phyloP scores from a whole-genome alignment of 2,888 invertebrate genomes.

The Archips xylosteana region DNA sequence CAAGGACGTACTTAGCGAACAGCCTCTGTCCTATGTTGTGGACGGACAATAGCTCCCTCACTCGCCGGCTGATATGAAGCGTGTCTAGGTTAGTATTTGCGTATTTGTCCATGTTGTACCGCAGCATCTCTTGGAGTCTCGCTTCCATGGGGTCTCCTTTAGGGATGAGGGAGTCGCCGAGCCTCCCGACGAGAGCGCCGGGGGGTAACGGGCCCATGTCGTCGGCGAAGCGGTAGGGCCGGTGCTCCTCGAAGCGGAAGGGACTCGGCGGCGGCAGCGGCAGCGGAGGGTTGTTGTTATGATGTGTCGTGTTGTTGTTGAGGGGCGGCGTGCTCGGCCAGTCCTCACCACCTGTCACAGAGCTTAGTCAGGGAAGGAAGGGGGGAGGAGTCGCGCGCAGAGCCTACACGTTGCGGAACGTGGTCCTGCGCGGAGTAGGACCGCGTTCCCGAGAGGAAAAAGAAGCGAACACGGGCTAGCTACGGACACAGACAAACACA shows the following conservation, averaged over 20 bases:
- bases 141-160: conserved; percentile 98
- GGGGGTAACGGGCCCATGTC: conserved; percentile 91
- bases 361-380: conserved; percentile 70
- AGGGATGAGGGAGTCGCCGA: conserved; percentile 96
- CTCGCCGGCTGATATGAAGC: conserved; percentile 96
- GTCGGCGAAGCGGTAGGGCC: conserved; percentile 93
- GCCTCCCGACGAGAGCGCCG: conserved; percentile 92
- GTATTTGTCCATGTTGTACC: conserved; percentile 98
- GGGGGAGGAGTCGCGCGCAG: conserved; percentile 56
- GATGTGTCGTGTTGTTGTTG: conserved; percentile 84
- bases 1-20: conserved; percentile 99
- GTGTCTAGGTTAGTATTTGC: conserved; percentile 97
- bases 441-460: conserved; percentile 51
- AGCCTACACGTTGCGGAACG: conserved; percentile 57
- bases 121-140: conserved; percentile 95
- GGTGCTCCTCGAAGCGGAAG: conserved; percentile 93
- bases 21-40: conserved; percentile 99
- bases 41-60: conserved; percentile 96
- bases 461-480: conserved; percentile 79
- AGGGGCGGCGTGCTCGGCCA: conserved; percentile 82
- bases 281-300: conserved; percentile 83
- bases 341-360: conserved; percentile 82
- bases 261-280: conserved; percentile 86
- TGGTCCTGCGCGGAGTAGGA: conserved; percentile 30
- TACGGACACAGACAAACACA: conserved; percentile 62